Evolutionary conservation across 2,888 invertebrate species (phyloP), one percentile per base, ranked within the genome.

Genomic region (Ornithoptera priamus): DNA sequence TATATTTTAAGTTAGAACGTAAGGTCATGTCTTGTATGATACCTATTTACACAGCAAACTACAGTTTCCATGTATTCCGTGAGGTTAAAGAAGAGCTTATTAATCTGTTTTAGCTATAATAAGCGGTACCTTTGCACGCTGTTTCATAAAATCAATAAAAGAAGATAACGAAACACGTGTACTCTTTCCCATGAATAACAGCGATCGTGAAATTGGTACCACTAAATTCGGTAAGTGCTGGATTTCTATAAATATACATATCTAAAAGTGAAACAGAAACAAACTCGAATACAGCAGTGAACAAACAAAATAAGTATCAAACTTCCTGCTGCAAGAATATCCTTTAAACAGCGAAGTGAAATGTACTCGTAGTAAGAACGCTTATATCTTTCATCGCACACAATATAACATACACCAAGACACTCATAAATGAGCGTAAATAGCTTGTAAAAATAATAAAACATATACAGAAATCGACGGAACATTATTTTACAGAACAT

Each of bases 401-500:
- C 30, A 30, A 30, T 1, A 10, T 39, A 10, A 39, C 7, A 8
- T 50, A 50, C 15, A 12, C 15, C 17, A 50, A 50, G 5, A 4
- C 50, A 5, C 50, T 5, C 15, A 18, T 17, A 15, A 17, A 15
- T 17, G 15, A 12, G 50, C 18, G 5, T 30, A 30, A 50, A 50
- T 50, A 15, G 5, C 17, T 15, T 50, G 15, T 17, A 2, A 18
- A 15, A 50, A 50, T 50, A 17, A 1, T 10, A 8, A 10, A 39
- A 39, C 10, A 10, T 10, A 39, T 8, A 39, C 7, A 6, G 39
- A 39, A 39, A 39, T 39, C 4, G 24, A 22, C 15, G 24, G 1
- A 53, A 20, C 2, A 36, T 65, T 22, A 18, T 50, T 20, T 76
- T 78, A 4, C 75, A 88, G 87, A 84, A 70, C 62, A 75, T 0